Evolutionary conservation across 1,140 invertebrate species (phyloP).

Genomic region (Ptiloglossa arizonensis): DNA sequence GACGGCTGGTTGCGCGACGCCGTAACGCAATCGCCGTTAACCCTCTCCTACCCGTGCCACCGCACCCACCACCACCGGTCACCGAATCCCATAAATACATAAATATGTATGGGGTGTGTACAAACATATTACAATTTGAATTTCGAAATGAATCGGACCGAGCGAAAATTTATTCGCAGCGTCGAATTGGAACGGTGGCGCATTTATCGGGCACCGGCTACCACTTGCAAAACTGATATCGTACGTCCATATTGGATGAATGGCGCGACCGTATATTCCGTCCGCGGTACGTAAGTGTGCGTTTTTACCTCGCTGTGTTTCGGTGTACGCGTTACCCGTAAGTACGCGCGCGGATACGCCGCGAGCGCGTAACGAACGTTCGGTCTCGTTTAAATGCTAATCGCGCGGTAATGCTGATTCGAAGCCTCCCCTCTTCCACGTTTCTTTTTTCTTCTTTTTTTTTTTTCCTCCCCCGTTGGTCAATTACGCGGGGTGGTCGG

Average conservation of each 20-base stretch:
- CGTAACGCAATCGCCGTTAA: neutral
- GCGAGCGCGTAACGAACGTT: slow-evolving; percentile 50
- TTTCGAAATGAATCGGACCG: slow-evolving; percentile 57
- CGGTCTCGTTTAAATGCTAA: slow-evolving; percentile 67
- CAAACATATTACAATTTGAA: slow-evolving; percentile 67
- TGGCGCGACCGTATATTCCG: slow-evolving; percentile 47
- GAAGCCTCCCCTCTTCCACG: slow-evolving; percentile 21
- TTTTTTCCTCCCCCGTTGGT: neutral
- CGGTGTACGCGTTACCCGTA: slow-evolving; percentile 17
- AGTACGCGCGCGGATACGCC: neutral
- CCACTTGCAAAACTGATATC: slow-evolving; percentile 58
- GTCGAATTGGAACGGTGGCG: slow-evolving; percentile 36
- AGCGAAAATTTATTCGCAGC: slow-evolving; percentile 59
- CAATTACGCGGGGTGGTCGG: slow-evolving; percentile 50
- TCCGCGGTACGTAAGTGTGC: slow-evolving; percentile 25
- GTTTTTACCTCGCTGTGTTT: slow-evolving; percentile 45
- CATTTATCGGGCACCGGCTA: slow-evolving; percentile 57
- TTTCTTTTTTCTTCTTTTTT: slow-evolving; percentile 8
- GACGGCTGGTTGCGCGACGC: neutral
- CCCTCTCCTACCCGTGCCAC: too few relatives aligned
- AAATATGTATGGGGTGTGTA: slow-evolving; percentile 41
- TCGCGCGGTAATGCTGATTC: slow-evolving; percentile 65
- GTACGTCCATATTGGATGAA: slow-evolving; percentile 45
- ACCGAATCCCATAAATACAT: slow-evolving; percentile 43
- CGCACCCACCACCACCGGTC: neutral